Evolutionary conservation across 2,797 vertebrate genomes (phyloP).

Genomic region (Chelmon rostratus): DNA sequence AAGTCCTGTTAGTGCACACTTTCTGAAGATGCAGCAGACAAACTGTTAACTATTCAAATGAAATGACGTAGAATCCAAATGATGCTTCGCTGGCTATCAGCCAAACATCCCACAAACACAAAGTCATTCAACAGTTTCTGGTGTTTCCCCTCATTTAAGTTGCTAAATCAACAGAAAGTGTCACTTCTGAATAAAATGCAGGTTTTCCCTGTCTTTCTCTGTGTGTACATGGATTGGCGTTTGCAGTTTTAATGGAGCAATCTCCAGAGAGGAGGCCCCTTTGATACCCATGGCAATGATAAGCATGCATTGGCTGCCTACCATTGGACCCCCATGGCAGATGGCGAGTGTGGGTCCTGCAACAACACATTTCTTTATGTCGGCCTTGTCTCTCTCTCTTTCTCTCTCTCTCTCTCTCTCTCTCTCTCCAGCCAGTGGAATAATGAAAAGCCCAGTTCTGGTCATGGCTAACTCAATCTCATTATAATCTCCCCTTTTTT

Average conservation of each 20-base stretch:
- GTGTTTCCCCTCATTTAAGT: constrained; percentile 24
- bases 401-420: constrained; percentile 45
- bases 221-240: constrained; percentile 67
- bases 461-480: constrained; percentile 97
- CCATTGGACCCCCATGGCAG: constrained; percentile 86
- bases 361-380: constrained; percentile 89
- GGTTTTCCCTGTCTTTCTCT: constrained; percentile 40
- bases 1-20: constrained; percentile 41
- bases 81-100: constrained; percentile 2
- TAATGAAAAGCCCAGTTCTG: constrained; percentile 87
- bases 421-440: constrained; percentile 81
- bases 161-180: constrained; percentile 49
- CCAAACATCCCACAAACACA: not conserved
- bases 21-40: constrained; percentile 24
- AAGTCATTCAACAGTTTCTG: constrained; percentile 3
- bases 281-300: constrained; percentile 87
- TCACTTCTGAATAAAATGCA: constrained; percentile 56
- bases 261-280: constrained; percentile 85
- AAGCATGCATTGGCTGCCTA: constrained; percentile 83
- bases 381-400: constrained; percentile 68
- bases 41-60: constrained; percentile 4
- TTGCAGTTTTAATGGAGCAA: constrained; percentile 85
- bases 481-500: constrained; percentile 92
- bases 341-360: constrained; percentile 87
- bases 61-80: constrained; percentile 29